A percentile compares a stretch with the other conserved stretches of the same genome.
Evolutionary conservation across 1,140 invertebrate species (phyloP).

Genomic region (Drosophila lini): DNA sequence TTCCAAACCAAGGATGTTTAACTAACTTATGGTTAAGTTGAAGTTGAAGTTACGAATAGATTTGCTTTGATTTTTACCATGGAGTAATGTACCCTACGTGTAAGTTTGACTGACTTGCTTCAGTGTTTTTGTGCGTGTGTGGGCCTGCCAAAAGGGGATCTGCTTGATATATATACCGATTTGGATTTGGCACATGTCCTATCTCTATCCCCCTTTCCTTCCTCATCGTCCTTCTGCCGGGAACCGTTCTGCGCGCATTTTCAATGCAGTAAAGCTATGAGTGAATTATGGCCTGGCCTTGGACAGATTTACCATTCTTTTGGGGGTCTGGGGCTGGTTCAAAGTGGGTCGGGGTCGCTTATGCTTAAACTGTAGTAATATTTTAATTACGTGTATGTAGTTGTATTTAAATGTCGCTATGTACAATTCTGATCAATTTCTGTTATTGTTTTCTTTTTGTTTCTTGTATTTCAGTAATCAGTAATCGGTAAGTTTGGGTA

Average conservation of each 20-base stretch:
- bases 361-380: conserved; percentile 80
- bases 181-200: conserved; percentile 47
- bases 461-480: conserved; percentile 47
- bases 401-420: conserved; percentile 79
- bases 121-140: conserved; percentile 37
- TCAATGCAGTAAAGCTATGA: conserved; percentile 56
- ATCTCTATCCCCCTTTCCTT: conserved; percentile 10
- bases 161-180: conserved; percentile 58
- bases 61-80: conserved; percentile 44
- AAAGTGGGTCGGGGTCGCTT: conserved; percentile 47
- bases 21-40: conserved; percentile 65
- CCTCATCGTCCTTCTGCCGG: conserved; percentile 7
- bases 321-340: conserved; percentile 13
- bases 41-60: conserved; percentile 62
- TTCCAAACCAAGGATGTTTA: conserved; percentile 81
- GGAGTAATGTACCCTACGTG: conserved; percentile 48
- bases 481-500: conserved; percentile 66
- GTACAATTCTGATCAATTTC: conserved; percentile 76
- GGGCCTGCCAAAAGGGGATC: conserved; percentile 48
- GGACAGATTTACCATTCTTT: conserved; percentile 15
- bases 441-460: conserved; percentile 43
- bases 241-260: conserved; percentile 57
- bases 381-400: conserved; percentile 77
- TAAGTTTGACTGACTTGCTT: conserved; percentile 36
- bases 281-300: conserved; percentile 40